phyloP scores from a whole-genome alignment of 2,113 vertebrate genomes.

The Steatornis caripensis region DNA sequence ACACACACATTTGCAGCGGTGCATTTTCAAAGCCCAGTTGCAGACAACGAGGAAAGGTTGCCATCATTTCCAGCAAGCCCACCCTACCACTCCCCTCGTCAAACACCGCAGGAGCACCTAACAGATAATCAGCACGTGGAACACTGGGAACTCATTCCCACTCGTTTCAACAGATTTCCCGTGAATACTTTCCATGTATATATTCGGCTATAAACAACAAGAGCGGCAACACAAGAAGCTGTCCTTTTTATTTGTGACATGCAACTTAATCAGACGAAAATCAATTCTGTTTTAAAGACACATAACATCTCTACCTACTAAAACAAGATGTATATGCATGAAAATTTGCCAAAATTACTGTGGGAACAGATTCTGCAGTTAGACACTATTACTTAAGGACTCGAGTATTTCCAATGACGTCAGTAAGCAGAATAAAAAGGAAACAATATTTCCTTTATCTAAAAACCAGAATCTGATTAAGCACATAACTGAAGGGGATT shows the following conservation, averaged over 20 bases:
- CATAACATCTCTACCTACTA: fast-evolving
- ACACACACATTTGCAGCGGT: neutral
- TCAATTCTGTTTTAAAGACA: neutral
- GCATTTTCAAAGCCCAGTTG: neutral
- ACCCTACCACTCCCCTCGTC: neutral
- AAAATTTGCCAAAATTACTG: neutral
- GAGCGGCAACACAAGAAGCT: neutral
- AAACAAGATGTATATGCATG: neutral
- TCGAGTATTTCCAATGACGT: neutral
- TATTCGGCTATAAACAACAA: neutral
- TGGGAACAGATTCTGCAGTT: neutral
- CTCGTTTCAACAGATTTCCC: neutral
- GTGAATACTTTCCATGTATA: fast-evolving
- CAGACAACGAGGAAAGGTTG: neutral
- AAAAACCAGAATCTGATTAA: neutral
- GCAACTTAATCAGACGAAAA: neutral
- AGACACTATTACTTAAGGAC: neutral
- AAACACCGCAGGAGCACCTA: neutral
- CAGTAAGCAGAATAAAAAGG: neutral
- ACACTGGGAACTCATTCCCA: neutral
- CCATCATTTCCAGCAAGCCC: fast-evolving
- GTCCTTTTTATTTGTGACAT: neutral
- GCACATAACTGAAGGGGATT: neutral
- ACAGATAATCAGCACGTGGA: neutral
- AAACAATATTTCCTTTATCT: neutral